Evolutionary conservation across 2,888 invertebrate genomes (phyloP).

Genomic region (Anorthoa munda): DNA sequence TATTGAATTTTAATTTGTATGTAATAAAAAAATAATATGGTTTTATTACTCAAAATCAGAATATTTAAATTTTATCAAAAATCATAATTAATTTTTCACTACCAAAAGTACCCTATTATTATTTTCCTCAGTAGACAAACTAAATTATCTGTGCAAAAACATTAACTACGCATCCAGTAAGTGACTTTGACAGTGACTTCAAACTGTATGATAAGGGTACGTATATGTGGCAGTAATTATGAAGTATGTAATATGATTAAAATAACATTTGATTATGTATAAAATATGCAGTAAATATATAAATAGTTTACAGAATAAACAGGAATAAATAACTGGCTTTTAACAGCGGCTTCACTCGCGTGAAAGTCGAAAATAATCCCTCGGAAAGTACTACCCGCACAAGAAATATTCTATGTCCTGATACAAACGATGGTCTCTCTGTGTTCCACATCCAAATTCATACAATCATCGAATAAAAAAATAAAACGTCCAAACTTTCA

Average conservation of each 20-base stretch:
- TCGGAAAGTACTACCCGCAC: too few species aligned
- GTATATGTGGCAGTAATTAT: background rate
- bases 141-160: background rate
- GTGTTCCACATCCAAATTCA: background rate
- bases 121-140: background rate
- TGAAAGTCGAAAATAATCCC: background rate
- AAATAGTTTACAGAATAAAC: background rate
- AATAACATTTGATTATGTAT: background rate
- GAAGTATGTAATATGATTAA: background rate
- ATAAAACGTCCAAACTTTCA: background rate
- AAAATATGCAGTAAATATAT: background rate
- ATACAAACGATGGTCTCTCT: background rate
- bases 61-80: too few species aligned
- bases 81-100: too few species aligned
- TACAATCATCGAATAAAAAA: too few species aligned
- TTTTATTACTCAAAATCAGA: too few species aligned
- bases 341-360: too few species aligned
- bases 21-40: too few species aligned
- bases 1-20: too few species aligned
- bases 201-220: constrained; percentile 10
- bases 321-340: background rate
- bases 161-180: background rate
- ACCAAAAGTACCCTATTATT: background rate
- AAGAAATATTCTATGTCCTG: too few species aligned
- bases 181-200: constrained; percentile 11